Percentiles rank a stretch among this genome's conserved stretches.
Conservation (phyloP, 2,888 invertebrate genomes). For the Cryptocephalus primarius region DNA sequence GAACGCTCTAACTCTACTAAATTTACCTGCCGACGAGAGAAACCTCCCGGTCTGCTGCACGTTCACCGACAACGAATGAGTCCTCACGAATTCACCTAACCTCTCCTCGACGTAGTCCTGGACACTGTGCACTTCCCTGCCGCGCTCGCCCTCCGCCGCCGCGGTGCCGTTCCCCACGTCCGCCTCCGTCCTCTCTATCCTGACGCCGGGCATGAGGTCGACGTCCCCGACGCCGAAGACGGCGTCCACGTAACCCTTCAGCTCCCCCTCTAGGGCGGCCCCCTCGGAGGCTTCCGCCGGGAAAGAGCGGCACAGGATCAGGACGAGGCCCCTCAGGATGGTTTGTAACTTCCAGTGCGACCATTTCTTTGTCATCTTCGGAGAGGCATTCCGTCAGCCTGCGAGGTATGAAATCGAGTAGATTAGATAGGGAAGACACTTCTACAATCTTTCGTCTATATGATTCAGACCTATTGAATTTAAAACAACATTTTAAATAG, state of each 20-base stretch:
- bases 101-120: conserved; percentile 47
- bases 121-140: conserved; percentile 35
- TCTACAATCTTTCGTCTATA: too few relatives aligned
- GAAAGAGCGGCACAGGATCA: too few relatives aligned
- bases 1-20: too few relatives aligned
- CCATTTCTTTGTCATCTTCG: conserved; percentile 14
- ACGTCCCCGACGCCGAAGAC: conserved; percentile 44
- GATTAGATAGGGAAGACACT: too few relatives aligned
- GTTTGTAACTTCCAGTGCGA: conserved; percentile 3
- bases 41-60: conserved; percentile 55
- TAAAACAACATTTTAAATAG: too few relatives aligned
- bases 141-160: conserved; percentile 24
- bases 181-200: conserved; percentile 35
- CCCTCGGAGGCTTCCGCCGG: conserved; percentile 8
- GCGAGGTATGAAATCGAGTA: conserved; percentile 2
- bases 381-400: conserved; percentile 8
- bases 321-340: too few relatives aligned
- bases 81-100: conserved; percentile 47
- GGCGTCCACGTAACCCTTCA: conserved; percentile 47
- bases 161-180: conserved; percentile 12
- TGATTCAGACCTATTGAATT: too few relatives aligned
- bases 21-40: conserved; percentile 27
- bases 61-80: conserved; percentile 53
- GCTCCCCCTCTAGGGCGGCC: conserved; percentile 38
- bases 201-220: conserved; percentile 48